Conservation (phyloP, 2,113 vertebrate species). For the Sula dactylatra region DNA sequence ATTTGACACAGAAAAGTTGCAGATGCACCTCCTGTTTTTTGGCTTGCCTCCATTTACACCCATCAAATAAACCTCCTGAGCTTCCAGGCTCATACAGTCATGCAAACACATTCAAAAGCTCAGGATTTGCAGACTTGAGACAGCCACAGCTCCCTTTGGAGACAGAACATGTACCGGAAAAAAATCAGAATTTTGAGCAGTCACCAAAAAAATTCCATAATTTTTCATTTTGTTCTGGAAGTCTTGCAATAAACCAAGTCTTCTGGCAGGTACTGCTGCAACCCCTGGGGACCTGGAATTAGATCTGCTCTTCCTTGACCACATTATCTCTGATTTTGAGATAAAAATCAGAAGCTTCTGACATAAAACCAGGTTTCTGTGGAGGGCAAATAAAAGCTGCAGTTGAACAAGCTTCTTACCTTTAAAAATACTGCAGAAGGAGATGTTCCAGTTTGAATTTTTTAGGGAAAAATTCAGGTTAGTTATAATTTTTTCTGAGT, state of each 20-base stretch:
- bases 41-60: neutral
- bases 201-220: neutral
- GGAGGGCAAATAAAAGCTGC: neutral
- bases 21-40: accelerated
- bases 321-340: neutral
- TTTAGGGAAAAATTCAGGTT: conserved; percentile 51
- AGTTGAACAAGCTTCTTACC: neutral
- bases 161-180: neutral
- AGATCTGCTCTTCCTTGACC: neutral
- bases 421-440: neutral
- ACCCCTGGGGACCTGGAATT: neutral
- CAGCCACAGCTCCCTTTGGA: neutral
- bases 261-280: neutral
- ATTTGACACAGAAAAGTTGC: neutral
- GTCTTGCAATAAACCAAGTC: neutral
- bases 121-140: neutral
- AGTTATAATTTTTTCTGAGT: conserved; percentile 59
- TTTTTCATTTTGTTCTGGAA: neutral
- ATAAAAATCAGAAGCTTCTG: neutral
- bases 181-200: neutral
- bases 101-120: neutral
- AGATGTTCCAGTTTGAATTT: conserved; percentile 13
- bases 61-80: neutral
- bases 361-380: neutral
- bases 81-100: neutral